phyloP scores from a whole-genome alignment of 2,888 invertebrate species.

The Sabellastarte sp. region DNA sequence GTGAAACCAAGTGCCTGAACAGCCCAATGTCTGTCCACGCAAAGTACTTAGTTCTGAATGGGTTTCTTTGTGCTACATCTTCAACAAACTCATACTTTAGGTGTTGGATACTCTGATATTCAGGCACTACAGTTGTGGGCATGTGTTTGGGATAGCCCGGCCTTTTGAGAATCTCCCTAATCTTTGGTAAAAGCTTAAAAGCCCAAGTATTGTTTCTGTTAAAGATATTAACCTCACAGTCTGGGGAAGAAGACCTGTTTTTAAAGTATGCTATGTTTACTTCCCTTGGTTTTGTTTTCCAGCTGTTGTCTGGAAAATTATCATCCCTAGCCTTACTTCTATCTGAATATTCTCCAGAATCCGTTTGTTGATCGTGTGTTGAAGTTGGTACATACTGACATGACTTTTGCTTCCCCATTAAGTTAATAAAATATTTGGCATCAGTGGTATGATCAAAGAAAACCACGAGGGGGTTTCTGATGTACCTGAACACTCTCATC shows the following conservation, averaged over 20 bases:
- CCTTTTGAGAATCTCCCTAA: constrained; percentile 7
- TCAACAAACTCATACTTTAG: constrained; percentile 12
- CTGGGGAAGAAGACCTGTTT: too few species aligned
- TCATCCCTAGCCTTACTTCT: too few species aligned
- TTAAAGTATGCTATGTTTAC: too few species aligned
- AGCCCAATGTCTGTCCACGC: constrained; percentile 20
- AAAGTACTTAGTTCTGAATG: constrained; percentile 11
- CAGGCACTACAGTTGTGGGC: constrained; percentile 15
- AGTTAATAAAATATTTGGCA: neutral
- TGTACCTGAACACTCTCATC: neutral
- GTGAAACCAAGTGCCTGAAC: constrained; percentile 10
- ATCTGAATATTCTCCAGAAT: too few species aligned
- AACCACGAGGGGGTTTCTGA: neutral
- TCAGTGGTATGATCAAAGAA: neutral
- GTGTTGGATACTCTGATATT: constrained; percentile 14
- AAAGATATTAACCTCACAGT: too few species aligned
- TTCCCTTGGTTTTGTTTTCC: too few species aligned
- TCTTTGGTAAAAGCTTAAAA: constrained; percentile 9
- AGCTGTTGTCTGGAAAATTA: too few species aligned
- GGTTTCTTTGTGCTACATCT: constrained; percentile 7
- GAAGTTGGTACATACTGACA: too few species aligned
- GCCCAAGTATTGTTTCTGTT: constrained; percentile 13
- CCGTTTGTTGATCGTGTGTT: too few species aligned
- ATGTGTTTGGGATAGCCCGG: constrained; percentile 13
- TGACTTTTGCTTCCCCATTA: neutral